Base-by-base conservation (phyloP, 2,113 vertebrate species). In the Eidolon helvum region DNA sequence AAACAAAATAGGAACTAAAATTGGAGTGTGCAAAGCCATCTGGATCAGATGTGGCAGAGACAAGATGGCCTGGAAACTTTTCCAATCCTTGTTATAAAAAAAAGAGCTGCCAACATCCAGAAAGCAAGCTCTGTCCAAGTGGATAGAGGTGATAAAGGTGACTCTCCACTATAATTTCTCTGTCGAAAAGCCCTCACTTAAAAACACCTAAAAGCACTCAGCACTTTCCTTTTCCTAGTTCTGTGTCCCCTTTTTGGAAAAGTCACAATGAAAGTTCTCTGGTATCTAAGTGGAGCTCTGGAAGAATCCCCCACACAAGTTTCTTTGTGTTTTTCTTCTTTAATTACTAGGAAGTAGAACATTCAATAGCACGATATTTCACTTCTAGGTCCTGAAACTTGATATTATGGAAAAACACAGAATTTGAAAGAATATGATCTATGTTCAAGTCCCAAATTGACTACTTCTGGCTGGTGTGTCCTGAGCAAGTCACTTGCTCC, bases 1-100 rank as follows among this genome's bases (percentile, higher is more conserved):
- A 98, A 98, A 98, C 97, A 98, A 98, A 97, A 82, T 65, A 96
- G 95, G 48, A 94, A 96, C 91, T 96, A 94, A 96, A 97, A 92
- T 33, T 88, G 90, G 88, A 94, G 87, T 57, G 77, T 89, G 48
- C 35, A 45, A 87, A 97, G 79, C 96, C 91, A 94, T 91, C 91
- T 97, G 97, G 69, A 87, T 94, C 66, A 84, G 93, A 93, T 78
- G 92, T 82, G 63, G 79, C 43, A 66, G 57, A 50, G 30, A 90
- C 24, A 59, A 94, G 45, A 83, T 19, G 68, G 69, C 69, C 92
- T 92, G 43, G 75, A 68, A 98, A 97, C 28, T 50, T 87, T 93
- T 93, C 84, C 91, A 40, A 10, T 90, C 78, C 38, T 93, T 40
- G 45, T 45, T 78, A 65, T 55, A 53, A 38, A 94, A 82, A 82